These are phyloP conservation scores for Rhinoptilus africanus DNA, from an alignment of 2,113 vertebrate species.

Conservation along the genomic window DNA sequence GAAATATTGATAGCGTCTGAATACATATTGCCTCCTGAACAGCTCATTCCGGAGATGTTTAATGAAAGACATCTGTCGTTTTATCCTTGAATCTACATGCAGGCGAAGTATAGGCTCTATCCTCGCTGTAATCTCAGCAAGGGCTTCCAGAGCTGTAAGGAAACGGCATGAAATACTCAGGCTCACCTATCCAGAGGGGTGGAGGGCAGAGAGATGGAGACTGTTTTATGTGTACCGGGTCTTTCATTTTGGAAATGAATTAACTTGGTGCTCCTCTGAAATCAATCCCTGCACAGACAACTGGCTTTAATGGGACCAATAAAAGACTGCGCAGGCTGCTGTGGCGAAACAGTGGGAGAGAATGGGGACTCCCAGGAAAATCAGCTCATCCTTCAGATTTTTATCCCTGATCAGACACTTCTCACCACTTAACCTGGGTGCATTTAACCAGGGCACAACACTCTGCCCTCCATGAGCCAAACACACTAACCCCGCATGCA, in stretches of 20 bases:
- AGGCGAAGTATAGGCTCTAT: not conserved
- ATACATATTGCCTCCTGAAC: slow-evolving; percentile 66
- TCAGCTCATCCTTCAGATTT: not conserved
- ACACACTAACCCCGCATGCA: not conserved
- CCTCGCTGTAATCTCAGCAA: not conserved
- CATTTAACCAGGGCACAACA: not conserved
- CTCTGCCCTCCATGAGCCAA: fast-evolving
- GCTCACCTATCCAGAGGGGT: not conserved
- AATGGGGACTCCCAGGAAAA: not conserved
- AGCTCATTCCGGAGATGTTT: slow-evolving; percentile 65
- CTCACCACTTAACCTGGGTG: not conserved
- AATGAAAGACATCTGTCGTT: slow-evolving; percentile 72
- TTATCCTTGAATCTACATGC: slow-evolving; percentile 46
- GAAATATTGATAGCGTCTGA: slow-evolving; percentile 70
- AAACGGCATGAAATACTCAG: not conserved
- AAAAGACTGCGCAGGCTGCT: not conserved
- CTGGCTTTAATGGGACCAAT: not conserved
- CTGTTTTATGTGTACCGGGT: not conserved
- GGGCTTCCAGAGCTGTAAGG: not conserved
- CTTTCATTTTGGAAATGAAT: not conserved
- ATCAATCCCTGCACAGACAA: slow-evolving; percentile 5
- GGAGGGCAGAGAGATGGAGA: not conserved
- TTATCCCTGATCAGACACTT: not conserved
- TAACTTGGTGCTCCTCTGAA: not conserved
- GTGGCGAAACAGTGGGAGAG: not conserved